Evolutionary conservation across 2,113 vertebrate species (phyloP).

Genomic region (Dinomys branickii): DNA sequence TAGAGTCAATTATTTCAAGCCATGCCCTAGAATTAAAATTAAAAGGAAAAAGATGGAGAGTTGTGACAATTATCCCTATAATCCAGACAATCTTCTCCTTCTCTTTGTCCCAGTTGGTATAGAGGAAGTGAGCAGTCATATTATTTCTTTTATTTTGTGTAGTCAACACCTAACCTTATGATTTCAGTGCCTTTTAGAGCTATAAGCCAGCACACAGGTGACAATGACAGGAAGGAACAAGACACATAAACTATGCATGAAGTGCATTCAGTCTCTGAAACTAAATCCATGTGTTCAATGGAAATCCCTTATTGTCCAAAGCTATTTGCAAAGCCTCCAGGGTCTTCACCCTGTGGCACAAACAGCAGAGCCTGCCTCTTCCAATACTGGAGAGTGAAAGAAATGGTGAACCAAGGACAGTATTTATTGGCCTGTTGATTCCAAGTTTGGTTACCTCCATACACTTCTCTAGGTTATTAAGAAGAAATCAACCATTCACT

Average conservation of each 20-base stretch:
- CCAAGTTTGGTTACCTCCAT: neutral
- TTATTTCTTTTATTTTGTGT: neutral
- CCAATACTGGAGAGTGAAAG: neutral
- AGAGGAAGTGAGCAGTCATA: neutral
- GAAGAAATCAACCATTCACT: conserved; percentile 1
- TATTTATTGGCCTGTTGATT: neutral
- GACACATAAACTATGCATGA: neutral
- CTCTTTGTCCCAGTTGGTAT: neutral
- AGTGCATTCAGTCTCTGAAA: neutral
- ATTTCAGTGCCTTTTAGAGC: neutral
- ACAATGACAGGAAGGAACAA: neutral
- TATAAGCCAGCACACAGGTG: neutral
- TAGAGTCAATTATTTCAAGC: conserved; percentile 25
- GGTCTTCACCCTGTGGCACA: neutral
- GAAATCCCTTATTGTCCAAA: conserved; percentile 28
- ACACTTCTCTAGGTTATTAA: neutral
- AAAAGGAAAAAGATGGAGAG: neutral
- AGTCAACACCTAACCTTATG: neutral
- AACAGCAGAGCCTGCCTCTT: neutral
- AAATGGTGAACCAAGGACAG: neutral
- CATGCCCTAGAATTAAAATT: conserved; percentile 25
- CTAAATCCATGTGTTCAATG: neutral
- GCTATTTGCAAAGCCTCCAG: neutral
- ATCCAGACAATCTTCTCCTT: neutral
- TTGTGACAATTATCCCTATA: neutral